These are phyloP conservation scores for Halictus quadricinctus DNA, from an alignment of 2,888 invertebrate species.

Conservation along the genomic window DNA sequence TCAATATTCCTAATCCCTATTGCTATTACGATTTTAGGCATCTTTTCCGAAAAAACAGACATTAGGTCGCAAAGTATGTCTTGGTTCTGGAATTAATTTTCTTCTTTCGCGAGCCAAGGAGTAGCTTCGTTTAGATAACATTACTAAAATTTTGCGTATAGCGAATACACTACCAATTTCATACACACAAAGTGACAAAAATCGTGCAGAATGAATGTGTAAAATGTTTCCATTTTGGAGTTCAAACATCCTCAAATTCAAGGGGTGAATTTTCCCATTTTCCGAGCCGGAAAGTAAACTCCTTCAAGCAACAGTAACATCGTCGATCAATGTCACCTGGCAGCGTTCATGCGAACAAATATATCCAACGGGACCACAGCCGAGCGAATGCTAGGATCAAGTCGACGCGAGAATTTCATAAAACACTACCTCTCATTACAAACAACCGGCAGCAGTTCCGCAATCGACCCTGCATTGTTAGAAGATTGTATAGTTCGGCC, in stretches of 20 bases:
- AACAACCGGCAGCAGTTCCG: slow-evolving; percentile 35
- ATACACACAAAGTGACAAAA: background rate
- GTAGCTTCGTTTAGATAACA: background rate
- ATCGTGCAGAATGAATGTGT: background rate
- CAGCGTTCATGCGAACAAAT: slow-evolving; percentile 13
- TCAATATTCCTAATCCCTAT: background rate
- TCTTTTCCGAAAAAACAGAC: background rate
- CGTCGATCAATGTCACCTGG: background rate
- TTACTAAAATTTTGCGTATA: background rate
- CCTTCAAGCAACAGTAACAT: background rate
- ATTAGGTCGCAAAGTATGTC: background rate
- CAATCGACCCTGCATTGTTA: slow-evolving; percentile 35
- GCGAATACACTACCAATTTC: background rate
- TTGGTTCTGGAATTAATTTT: background rate
- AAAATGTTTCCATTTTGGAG: background rate
- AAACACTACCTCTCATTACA: slow-evolving; percentile 28
- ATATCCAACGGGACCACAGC: slow-evolving; percentile 42
- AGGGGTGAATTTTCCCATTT: background rate
- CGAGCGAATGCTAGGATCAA: slow-evolving; percentile 41
- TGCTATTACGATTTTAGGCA: background rate
- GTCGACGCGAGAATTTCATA: slow-evolving; percentile 35
- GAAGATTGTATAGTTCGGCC: slow-evolving; percentile 49
- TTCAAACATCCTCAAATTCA: background rate
- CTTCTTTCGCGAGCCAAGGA: background rate
- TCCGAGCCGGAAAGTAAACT: background rate